A percentile compares a stretch with the other conserved stretches of the same genome.
Conservation (phyloP, 2,888 invertebrate genomes). For the Diloba caeruleocephala region DNA sequence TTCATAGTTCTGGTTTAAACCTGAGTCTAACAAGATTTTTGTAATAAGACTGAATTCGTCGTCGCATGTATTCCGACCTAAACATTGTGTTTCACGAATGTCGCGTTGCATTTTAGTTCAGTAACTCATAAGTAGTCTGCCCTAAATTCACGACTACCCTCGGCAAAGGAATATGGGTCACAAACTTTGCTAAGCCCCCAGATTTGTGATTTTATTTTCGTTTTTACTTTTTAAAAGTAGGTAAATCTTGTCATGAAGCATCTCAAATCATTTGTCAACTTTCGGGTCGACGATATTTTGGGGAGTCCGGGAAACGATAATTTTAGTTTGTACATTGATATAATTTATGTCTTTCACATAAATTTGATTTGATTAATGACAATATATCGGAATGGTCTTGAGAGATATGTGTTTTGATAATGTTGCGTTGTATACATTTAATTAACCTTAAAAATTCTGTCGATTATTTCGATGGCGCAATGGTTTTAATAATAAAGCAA, state of each 20-base stretch:
- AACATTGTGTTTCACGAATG: conserved; percentile 28
- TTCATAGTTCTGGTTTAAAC: too few relatives aligned
- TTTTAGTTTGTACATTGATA: conserved; percentile 10
- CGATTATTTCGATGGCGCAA: not conserved
- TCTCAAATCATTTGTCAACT: conserved; percentile 25
- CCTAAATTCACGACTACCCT: conserved; percentile 52
- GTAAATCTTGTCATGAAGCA: conserved; percentile 13
- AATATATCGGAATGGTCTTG: conserved; percentile 16
- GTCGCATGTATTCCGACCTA: too few relatives aligned
- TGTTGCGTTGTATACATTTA: conserved; percentile 14
- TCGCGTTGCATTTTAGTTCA: conserved; percentile 43
- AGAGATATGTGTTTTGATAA: not conserved
- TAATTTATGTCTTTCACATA: conserved; percentile 38
- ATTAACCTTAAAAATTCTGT: not conserved
- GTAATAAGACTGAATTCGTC: too few relatives aligned
- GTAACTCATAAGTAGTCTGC: conserved; percentile 47
- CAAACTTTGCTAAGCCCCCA: conserved; percentile 43
- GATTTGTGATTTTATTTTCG: conserved; percentile 38
- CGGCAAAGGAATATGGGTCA: conserved; percentile 63
- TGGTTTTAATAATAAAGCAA: not conserved
- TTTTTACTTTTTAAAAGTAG: conserved; percentile 10
- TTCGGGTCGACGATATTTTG: conserved; percentile 7
- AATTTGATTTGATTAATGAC: conserved; percentile 38
- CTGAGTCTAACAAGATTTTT: too few relatives aligned
- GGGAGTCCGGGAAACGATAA: conserved; percentile 9